Percentiles rank a stretch among this genome's conserved stretches.
These are phyloP conservation scores for Phaonia tiefii DNA, from an alignment of 2,888 invertebrate genomes.

Conservation along the genomic window DNA sequence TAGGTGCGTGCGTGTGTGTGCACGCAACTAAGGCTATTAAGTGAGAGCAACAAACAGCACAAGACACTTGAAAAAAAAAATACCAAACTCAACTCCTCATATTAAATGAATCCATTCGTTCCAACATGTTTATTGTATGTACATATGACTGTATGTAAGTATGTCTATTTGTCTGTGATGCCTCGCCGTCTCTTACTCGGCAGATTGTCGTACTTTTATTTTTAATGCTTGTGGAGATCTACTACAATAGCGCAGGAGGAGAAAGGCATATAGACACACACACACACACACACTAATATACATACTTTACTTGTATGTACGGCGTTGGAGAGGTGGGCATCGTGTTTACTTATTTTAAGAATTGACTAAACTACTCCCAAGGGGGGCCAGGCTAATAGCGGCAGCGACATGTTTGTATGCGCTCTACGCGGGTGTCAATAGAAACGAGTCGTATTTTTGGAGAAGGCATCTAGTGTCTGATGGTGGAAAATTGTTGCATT, in stretches of 20 bases:
- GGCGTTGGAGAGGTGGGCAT: constrained; percentile 30
- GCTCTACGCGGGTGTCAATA: constrained; percentile 6
- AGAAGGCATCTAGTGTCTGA: too few relatives aligned
- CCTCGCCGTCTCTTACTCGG: background rate
- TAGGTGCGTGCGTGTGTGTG: background rate
- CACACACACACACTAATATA: background rate
- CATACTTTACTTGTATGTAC: too few relatives aligned
- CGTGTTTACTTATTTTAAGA: constrained; percentile 3
- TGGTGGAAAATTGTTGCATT: too few relatives aligned
- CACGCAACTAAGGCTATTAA: constrained; percentile 4
- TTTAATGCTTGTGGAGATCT: background rate
- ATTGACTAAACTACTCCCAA: constrained; percentile 8
- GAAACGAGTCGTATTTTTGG: background rate
- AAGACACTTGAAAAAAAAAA: background rate
- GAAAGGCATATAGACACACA: background rate
- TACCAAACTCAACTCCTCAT: constrained; percentile 26
- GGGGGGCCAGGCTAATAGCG: background rate
- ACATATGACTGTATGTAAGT: too few relatives aligned
- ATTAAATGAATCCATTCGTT: constrained; percentile 28
- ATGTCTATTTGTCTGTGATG: too few relatives aligned
- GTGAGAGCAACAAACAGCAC: constrained; percentile 5
- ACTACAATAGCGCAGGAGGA: background rate
- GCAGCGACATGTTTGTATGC: background rate
- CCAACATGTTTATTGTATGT: constrained; percentile 17
- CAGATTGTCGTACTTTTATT: constrained; percentile 18